phyloP scores from a whole-genome alignment of 2,797 vertebrate species.

The Thaleichthys pacificus region DNA sequence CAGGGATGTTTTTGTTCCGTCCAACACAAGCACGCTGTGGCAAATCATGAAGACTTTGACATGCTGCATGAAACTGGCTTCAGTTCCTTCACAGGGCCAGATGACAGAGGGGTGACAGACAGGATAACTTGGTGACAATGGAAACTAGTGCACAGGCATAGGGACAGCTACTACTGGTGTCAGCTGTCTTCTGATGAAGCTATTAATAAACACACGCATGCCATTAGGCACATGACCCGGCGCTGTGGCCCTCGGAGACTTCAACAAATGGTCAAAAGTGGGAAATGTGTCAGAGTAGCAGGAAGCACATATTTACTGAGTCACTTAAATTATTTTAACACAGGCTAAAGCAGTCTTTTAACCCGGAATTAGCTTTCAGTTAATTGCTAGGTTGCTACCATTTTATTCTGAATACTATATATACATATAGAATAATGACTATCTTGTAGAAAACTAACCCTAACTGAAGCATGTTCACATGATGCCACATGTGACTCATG shows the following conservation, averaged over 20 bases:
- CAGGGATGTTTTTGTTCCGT: background rate
- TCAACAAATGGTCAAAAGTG: background rate
- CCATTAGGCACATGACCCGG: conserved; percentile 39
- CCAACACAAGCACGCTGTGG: background rate
- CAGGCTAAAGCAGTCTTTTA: no score
- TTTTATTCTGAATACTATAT: no score
- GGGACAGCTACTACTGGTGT: conserved; percentile 60
- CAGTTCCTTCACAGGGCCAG: conserved; percentile 23
- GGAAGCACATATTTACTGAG: no score
- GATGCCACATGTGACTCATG: no score
- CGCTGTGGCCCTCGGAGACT: conserved; percentile 15
- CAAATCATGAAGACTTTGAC: background rate
- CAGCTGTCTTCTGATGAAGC: conserved; percentile 61
- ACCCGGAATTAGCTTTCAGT: no score
- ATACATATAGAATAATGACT: no score
- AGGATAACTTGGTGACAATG: conserved; percentile 40
- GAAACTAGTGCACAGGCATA: conserved; percentile 66
- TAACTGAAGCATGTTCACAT: no score
- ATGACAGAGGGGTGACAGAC: conserved; percentile 24
- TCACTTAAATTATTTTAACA: no score
- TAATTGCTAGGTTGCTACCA: no score
- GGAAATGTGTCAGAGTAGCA: background rate
- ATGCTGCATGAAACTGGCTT: background rate
- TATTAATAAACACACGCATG: conserved; percentile 65
- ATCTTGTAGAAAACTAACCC: no score